Base-by-base conservation (phyloP, 2,888 invertebrate species). In the Drosophila peninsularis region DNA sequence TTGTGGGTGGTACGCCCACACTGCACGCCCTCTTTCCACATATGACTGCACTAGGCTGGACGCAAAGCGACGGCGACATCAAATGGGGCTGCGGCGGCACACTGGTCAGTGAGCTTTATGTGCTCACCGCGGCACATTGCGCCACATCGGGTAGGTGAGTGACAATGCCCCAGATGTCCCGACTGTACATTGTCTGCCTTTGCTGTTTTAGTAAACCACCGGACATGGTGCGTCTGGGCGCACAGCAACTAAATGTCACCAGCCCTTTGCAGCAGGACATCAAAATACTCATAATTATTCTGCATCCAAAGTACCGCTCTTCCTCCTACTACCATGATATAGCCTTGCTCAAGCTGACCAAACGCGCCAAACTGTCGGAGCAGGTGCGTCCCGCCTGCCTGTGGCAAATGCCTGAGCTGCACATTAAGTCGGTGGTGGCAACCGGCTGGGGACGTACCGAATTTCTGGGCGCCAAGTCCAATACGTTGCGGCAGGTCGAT, bases 101-200 rank as follows among this genome's bases (percentile, higher is more conserved):
- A 0, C 82, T 94, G 37, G 92, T 94, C 37, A 93, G 93, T 61
- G 92, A 93, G 17, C 81, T 91, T 14, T 94, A 93, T 89, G 90
- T 94, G 10, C 90, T 94, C 2, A 94, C 94, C 1, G 94, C 94
- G 7, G 94, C 94, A 11, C 94, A 94, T 80, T 94, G 94, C 75
- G 85, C 89, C 55, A 85, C 88, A 63, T 87, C 90, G 42, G 85
- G 81, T 73, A 90, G 88, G 91, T 91, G 44, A 63, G 71, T 57
- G 45, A 7, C 30, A 57, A 32, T 19, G 3, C 32, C 27, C 27
- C 6, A 5, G 0, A n/a, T 41, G 13, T 34, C 3, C 24, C 37
- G 14, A 57, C 21, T 62, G 30, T 78, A 58, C 30, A 36, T 47
- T 30, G 24, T 27, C 45, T 32, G 39, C 36, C 0, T 6, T 13